phyloP scores from a whole-genome alignment of 2,797 vertebrate species.

The Phrynocephalus guinanensis region DNA sequence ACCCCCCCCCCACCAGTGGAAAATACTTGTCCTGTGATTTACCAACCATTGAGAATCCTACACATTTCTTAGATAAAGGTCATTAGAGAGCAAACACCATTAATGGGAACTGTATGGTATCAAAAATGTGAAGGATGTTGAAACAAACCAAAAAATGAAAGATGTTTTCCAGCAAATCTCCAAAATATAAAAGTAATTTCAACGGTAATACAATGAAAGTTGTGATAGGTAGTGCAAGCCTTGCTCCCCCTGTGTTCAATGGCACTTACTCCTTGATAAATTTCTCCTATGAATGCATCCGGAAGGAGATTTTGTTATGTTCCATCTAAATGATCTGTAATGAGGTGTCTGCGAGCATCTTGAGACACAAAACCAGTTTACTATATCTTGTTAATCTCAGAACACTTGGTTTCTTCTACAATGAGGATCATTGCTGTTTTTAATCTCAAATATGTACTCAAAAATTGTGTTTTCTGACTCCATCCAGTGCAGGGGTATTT shows the following conservation, averaged over 20 bases:
- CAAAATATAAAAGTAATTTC: neutral
- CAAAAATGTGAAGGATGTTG: neutral
- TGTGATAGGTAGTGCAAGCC: neutral
- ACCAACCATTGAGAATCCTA: neutral
- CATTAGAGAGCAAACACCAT: neutral
- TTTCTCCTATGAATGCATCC: no score
- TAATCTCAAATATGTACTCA: neutral
- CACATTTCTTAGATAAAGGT: neutral
- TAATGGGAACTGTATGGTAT: neutral
- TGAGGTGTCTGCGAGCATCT: no score
- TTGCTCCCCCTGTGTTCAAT: neutral
- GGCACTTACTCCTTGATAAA: neutral
- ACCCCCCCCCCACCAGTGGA: no score
- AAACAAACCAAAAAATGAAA: constrained; percentile 16
- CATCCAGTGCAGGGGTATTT: neutral
- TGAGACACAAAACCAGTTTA: no score
- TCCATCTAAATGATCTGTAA: no score
- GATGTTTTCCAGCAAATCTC: neutral
- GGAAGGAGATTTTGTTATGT: no score
- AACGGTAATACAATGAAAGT: neutral
- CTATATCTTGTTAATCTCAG: no score
- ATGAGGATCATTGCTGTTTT: neutral
- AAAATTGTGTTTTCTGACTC: neutral
- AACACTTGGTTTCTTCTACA: neutral
- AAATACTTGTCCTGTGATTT: neutral